Conservation (phyloP, 2,797 vertebrate genomes). For the Holocentrus rufus region DNA sequence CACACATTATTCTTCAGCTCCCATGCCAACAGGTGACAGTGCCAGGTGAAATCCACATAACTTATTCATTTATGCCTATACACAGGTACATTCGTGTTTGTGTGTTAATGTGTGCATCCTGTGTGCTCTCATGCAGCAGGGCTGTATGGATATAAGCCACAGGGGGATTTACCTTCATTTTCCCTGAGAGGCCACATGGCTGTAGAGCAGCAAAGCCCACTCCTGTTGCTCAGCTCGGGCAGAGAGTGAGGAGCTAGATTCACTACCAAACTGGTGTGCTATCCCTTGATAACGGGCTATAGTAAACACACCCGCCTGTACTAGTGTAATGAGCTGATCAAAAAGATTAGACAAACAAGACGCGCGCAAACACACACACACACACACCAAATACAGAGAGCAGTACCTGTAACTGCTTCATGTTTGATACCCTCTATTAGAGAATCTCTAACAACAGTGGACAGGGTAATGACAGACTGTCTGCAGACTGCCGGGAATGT, state of each 20-base stretch:
- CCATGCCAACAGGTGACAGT: slow-evolving; percentile 9
- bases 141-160: slow-evolving; percentile 27
- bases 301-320: background rate
- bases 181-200: slow-evolving; percentile 20
- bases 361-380: background rate
- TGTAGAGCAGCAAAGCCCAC: slow-evolving; percentile 22
- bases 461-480: slow-evolving; percentile 66
- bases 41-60: background rate
- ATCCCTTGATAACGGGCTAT: background rate
- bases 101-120: slow-evolving; percentile 1
- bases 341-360: slow-evolving; percentile 16
- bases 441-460: slow-evolving; percentile 51
- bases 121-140: slow-evolving; percentile 39
- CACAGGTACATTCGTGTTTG: too few relatives aligned
- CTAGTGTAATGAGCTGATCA: background rate
- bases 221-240: slow-evolving; percentile 13
- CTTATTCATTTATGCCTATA: background rate
- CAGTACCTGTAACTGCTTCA: slow-evolving; percentile 14
- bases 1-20: slow-evolving; percentile 9
- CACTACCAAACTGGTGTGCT: background rate
- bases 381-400: slow-evolving; percentile 1
- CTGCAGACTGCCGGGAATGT: slow-evolving; percentile 54
- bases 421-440: slow-evolving; percentile 44
- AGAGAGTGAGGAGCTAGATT: slow-evolving; percentile 10
- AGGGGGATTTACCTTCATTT: slow-evolving; percentile 58